Evolutionary conservation across 2,888 invertebrate genomes (phyloP), one percentile per base, ranked within the genome.

Genomic region (Hedychridium roseum): DNA sequence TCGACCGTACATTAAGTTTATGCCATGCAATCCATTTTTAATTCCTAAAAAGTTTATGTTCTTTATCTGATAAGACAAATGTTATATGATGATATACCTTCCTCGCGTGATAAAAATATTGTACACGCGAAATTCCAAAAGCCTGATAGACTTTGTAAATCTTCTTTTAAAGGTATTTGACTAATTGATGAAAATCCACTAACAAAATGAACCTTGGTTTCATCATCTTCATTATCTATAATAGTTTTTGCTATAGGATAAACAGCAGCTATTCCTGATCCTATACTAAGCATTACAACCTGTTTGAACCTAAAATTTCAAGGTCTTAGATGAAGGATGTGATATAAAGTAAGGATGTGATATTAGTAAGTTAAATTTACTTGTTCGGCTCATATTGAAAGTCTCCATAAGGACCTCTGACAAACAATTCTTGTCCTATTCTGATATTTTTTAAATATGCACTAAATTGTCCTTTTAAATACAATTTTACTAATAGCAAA

Each of bases 101-200:
- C 31, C 16, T 60, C 43, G 44, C 66, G 55, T 14, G 75, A 71
- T 44, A 78, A 50, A 32, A 64, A 61, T 26, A 78, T 43, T 17
- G 68, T 72, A 43, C 74, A 76, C 17, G 65, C 60, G 21, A 74
- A 72, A 48, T 78, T 78, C 78, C 78, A 78, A 50, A 69, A 78
- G 59, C 73, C 70, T 12, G 68, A 41, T 39, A 78, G 58, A 21
- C 43, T 27, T 42, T 65, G 61, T 20, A 78, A 49, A 55, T 76
- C 71, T 27, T 53, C 58, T 54, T 60, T 72, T 23, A 78, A 45
- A 15, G 78, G 75, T 14, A 75, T 54, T 6, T 68, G 65, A 7
- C 43, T 50, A 27, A 70, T 35, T 9, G 63, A 67, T 39, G 53
- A 54, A 58, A 76, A 78, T 49, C 76, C 75, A 17, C 60, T 56